Conservation (phyloP, 2,888 invertebrate genomes). For the Aromia moschata region DNA sequence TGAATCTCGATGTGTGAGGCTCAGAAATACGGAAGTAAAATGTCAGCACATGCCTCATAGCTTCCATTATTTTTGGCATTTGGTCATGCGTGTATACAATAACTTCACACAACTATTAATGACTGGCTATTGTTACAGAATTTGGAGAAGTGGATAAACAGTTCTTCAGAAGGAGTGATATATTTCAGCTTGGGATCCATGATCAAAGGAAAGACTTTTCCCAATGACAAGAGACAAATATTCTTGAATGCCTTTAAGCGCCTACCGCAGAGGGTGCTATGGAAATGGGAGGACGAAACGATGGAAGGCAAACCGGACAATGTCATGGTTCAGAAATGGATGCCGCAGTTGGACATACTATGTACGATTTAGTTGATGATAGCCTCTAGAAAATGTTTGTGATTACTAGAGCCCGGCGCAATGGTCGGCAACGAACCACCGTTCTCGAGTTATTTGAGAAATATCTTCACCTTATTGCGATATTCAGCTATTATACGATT, state of each 20-base stretch:
- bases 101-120: too few relatives aligned
- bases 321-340: constrained; percentile 72
- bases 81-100: too few relatives aligned
- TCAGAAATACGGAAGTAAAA: too few relatives aligned
- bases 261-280: constrained; percentile 76
- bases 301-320: constrained; percentile 69
- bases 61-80: too few relatives aligned
- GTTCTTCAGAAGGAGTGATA: constrained; percentile 73
- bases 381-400: too few relatives aligned
- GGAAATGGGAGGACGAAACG: constrained; percentile 80
- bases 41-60: too few relatives aligned
- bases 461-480: too few relatives aligned
- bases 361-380: constrained; percentile 74
- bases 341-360: constrained; percentile 82
- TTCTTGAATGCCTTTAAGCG: constrained; percentile 71
- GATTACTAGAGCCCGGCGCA: too few relatives aligned
- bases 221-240: constrained; percentile 66
- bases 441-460: too few relatives aligned
- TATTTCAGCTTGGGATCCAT: constrained; percentile 83
- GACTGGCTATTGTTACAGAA: constrained; percentile 65
- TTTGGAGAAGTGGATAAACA: constrained; percentile 71
- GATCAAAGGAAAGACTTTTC: constrained; percentile 72
- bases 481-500: too few relatives aligned
- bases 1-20: too few relatives aligned
- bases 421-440: too few relatives aligned